phyloP scores from a whole-genome alignment of 2,797 vertebrate genomes.

The Malurus splendens region DNA sequence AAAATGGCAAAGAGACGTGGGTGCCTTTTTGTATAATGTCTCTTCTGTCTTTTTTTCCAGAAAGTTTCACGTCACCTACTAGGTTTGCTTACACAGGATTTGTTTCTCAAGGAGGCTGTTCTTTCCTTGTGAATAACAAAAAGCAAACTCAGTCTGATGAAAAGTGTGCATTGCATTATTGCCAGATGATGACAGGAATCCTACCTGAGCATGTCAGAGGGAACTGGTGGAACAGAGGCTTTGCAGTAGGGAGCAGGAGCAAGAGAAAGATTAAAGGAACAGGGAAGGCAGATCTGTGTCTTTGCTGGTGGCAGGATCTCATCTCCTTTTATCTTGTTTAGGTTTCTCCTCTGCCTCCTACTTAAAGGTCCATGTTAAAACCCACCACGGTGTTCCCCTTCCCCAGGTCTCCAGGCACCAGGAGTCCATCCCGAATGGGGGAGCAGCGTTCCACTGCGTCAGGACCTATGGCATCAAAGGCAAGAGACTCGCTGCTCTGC shows the following conservation, averaged over 20 bases:
- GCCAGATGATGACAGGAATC: not conserved
- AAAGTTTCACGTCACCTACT: not conserved
- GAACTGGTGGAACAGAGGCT: not conserved
- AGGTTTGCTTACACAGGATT: not conserved
- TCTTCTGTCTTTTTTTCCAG: not conserved
- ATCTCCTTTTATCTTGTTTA: slow-evolving; percentile 88
- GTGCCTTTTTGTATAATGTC: slow-evolving; percentile 7
- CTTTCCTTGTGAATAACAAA: not conserved
- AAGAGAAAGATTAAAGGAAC: slow-evolving; percentile 10
- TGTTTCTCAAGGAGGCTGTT: not conserved
- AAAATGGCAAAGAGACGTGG: not conserved
- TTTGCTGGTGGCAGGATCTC: slow-evolving; percentile 77
- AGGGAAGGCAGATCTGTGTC: slow-evolving; percentile 68
- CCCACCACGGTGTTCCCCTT: slow-evolving; percentile 95
- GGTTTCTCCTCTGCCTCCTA: slow-evolving; percentile 99
- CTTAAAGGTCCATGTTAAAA: slow-evolving; percentile 99
- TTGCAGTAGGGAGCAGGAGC: not conserved
- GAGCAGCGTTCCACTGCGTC: slow-evolving; percentile 97
- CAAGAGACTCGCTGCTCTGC: slow-evolving; percentile 85
- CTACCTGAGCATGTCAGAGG: not conserved
- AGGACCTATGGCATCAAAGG: slow-evolving; percentile 99
- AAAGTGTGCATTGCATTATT: not conserved
- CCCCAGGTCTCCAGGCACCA: slow-evolving; percentile 89
- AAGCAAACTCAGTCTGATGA: not conserved
- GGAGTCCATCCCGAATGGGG: slow-evolving; percentile 95